phyloP scores from a whole-genome alignment of 2,113 vertebrate species.

The Leiothrix lutea region DNA sequence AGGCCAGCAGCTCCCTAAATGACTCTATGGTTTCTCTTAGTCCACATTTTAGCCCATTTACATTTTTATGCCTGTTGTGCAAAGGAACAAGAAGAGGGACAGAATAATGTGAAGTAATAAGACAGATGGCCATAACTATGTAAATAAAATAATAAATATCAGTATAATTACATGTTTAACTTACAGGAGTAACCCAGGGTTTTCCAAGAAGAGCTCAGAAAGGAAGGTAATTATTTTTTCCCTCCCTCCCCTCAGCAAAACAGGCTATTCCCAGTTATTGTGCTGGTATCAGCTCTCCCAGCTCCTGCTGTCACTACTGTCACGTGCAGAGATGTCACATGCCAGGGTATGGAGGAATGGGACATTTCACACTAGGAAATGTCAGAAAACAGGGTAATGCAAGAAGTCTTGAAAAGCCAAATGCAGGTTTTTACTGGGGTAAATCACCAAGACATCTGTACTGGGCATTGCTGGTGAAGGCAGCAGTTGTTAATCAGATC shows the following conservation, averaged over 20 bases:
- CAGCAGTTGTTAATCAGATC: background rate
- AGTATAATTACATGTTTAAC: background rate
- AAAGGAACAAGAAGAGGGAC: background rate
- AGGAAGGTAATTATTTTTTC: background rate
- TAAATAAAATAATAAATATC: background rate
- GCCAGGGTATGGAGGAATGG: too few species aligned
- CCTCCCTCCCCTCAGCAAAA: background rate
- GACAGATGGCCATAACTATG: background rate
- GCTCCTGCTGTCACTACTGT: background rate
- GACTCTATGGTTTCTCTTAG: background rate
- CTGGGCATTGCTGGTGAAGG: background rate
- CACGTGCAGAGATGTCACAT: background rate
- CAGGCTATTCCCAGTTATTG: background rate
- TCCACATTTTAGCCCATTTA: background rate
- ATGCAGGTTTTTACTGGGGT: background rate
- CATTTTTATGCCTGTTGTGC: background rate
- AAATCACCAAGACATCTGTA: background rate
- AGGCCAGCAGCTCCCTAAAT: background rate
- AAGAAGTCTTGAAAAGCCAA: background rate
- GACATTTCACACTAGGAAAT: background rate
- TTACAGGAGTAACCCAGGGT: rapidly evolving
- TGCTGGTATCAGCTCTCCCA: background rate
- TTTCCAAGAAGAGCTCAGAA: background rate
- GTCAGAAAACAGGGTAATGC: background rate
- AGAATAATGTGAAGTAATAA: background rate